A percentile compares a stretch with the other conserved stretches of the same genome.
Conservation (phyloP, 2,797 vertebrate species). For the Chromobotia macracanthus region DNA sequence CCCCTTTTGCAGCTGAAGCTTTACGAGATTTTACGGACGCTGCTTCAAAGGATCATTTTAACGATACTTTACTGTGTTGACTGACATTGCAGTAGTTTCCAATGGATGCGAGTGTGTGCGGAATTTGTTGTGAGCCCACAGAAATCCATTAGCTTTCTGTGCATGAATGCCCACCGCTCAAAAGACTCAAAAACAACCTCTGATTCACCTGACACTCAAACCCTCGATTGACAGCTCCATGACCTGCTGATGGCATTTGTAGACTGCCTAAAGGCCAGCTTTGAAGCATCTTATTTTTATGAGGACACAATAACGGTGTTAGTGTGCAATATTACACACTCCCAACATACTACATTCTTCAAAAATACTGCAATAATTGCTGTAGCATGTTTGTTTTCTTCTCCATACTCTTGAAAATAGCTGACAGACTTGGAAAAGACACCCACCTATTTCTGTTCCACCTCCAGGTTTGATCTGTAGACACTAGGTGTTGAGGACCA, state of each 20-base stretch:
- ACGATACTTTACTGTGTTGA: slow-evolving; percentile 48
- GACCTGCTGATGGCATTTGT: slow-evolving; percentile 33
- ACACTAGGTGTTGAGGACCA: slow-evolving; percentile 56
- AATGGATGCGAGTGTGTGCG: slow-evolving; percentile 51
- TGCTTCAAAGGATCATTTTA: slow-evolving; percentile 61
- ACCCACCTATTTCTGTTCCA: slow-evolving; percentile 45
- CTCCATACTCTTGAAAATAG: slow-evolving; percentile 29
- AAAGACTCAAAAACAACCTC: slow-evolving; percentile 36
- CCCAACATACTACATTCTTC: neutral
- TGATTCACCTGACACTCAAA: slow-evolving; percentile 37
- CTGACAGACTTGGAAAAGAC: slow-evolving; percentile 33
- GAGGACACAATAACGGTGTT: slow-evolving; percentile 3
- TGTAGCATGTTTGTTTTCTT: neutral
- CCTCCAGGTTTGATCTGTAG: slow-evolving; percentile 55
- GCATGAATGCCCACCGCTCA: slow-evolving; percentile 41
- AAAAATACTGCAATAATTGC: neutral
- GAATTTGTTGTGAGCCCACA: slow-evolving; percentile 37
- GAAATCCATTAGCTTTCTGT: slow-evolving; percentile 55
- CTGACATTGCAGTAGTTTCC: slow-evolving; percentile 52
- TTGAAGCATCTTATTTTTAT: slow-evolving; percentile 23
- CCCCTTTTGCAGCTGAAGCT: slow-evolving; percentile 5
- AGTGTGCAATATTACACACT: neutral
- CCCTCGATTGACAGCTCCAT: slow-evolving; percentile 17
- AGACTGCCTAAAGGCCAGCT: slow-evolving; percentile 28
- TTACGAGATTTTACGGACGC: slow-evolving; percentile 57